Evolutionary conservation across 2,888 invertebrate species (phyloP), one percentile per base, ranked within the genome.

Genomic region (Cremastobaeus sp.): DNA sequence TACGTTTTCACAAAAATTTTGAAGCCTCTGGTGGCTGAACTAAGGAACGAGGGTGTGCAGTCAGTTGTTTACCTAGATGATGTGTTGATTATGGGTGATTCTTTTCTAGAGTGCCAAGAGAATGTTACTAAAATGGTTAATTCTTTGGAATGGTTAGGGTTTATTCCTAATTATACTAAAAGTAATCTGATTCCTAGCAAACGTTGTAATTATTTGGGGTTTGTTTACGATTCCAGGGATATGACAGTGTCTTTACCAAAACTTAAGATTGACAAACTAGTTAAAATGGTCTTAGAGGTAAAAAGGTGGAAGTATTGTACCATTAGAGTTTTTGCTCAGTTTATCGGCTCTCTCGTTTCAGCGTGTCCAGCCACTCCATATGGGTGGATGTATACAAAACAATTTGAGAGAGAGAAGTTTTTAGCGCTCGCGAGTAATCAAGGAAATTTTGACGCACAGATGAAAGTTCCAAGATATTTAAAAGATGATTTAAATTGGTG

Each of bases 151-250:
- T 74, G 11, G 0, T 1, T 79, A 4, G 76, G 64, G 3, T 76
- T 79, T 17, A 34, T 77, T 0, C 64, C 77, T 30, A 79, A 77
- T 39, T 35, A 48, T n/a, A 3, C 52, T 20, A 77, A 79, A 35
- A 76, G 76, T 34, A 32, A 15, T 0, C 5, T 74, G 3, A 21
- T 30, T 6, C 35, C 76, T 9, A 32, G 50, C 0, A 73, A 25
- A 4, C 9, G 12, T 6, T 62, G 60, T 28, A 34, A 15, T 6
- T 71, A 37, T 43, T 43, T 72, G 21, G 76, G 72, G 2, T 64
- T 76, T 21, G 32, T 50, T 25, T 66, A 64, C 15, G 43, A 76
- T 17, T 66, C 62, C 1, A 6, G 3, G 20, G 25, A 41, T n/a
- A 64, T 72, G 37, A 25, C n/a, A 12, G 6, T 75, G 5, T 35